A percentile compares a stretch with the other conserved stretches of the same genome.
These are phyloP conservation scores for Drosophila atripex DNA, from an alignment of 2,888 invertebrate genomes.

Conservation along the genomic window DNA sequence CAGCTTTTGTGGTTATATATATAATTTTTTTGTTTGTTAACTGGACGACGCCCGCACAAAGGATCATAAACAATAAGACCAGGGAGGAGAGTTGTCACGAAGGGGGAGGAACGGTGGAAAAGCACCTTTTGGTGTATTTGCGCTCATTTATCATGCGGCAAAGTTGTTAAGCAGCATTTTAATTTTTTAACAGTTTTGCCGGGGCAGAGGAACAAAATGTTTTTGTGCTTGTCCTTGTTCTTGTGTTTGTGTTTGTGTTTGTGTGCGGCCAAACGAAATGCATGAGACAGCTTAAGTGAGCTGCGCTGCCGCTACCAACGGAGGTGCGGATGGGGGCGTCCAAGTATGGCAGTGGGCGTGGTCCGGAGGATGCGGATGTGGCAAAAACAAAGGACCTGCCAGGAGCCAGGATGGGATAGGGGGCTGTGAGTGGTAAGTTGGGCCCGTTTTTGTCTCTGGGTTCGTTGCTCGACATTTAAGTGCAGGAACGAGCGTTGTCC, in stretches of 20 bases:
- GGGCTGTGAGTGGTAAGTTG: conserved; percentile 23
- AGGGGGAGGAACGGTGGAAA: conserved; percentile 1
- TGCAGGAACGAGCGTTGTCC: conserved; percentile 66
- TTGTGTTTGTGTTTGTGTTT: too few relatives aligned
- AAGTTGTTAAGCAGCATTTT: conserved; percentile 73
- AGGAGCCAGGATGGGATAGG: conserved; percentile 27
- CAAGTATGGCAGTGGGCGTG: conserved; percentile 3
- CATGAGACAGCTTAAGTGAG: conserved; percentile 50
- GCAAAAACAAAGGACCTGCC: conserved; percentile 62
- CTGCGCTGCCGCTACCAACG: conserved; percentile 18
- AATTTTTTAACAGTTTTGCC: conserved; percentile 70
- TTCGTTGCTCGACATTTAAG: conserved; percentile 72
- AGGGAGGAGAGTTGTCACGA: conserved; percentile 7
- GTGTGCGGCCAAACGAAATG: conserved; percentile 50
- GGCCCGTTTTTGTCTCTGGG: conserved; percentile 68
- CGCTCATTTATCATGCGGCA: conserved; percentile 70
- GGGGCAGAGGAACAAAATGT: conserved; percentile 57
- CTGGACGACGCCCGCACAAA: conserved; percentile 52
- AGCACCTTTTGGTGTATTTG: conserved; percentile 55
- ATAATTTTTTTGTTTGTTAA: conserved; percentile 6
- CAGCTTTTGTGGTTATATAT: conserved; percentile 1
- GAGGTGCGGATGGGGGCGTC: conserved; percentile 10
- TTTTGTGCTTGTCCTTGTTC: conserved; percentile 35
- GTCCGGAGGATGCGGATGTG: conserved; percentile 24
- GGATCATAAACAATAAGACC: conserved; percentile 54